Evolutionary conservation across 2,888 invertebrate species (phyloP).

Genomic region (Ceramica pisi): DNA sequence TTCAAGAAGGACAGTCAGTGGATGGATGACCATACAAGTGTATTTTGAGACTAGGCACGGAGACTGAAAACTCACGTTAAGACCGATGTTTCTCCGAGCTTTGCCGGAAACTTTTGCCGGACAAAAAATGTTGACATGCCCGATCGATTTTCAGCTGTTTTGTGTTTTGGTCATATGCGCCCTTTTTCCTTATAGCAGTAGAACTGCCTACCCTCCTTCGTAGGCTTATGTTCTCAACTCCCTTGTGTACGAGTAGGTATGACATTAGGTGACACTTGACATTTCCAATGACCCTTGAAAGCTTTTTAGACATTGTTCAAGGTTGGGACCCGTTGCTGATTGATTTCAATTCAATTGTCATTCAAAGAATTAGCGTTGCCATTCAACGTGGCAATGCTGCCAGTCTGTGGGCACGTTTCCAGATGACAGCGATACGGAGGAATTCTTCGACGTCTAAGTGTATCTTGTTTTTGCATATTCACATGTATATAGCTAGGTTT

Average conservation of each 20-base stretch:
- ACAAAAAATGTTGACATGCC: neutral
- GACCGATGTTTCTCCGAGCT: neutral
- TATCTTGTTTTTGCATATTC: too few relatives aligned
- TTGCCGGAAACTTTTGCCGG: neutral
- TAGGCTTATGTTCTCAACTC: conserved; percentile 38
- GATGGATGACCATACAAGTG: neutral
- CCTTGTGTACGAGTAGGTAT: neutral
- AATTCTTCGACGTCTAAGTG: too few relatives aligned
- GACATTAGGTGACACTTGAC: conserved; percentile 33
- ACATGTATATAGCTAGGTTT: too few relatives aligned
- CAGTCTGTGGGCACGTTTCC: too few relatives aligned
- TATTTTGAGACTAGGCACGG: too few relatives aligned
- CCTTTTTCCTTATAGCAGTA: neutral
- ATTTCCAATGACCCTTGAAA: neutral
- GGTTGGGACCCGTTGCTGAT: conserved; percentile 5
- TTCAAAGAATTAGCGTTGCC: too few relatives aligned
- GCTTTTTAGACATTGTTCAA: neutral
- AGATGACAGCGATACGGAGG: too few relatives aligned
- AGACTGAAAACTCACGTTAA: neutral
- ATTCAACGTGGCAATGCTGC: too few relatives aligned
- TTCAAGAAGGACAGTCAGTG: neutral
- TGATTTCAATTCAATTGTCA: conserved; percentile 2
- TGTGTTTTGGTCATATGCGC: neutral
- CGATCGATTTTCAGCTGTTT: neutral
- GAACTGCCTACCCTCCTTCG: conserved; percentile 26